Evolutionary conservation across 1,140 invertebrate species (phyloP).

Genomic region (Apolygus lucorum): DNA sequence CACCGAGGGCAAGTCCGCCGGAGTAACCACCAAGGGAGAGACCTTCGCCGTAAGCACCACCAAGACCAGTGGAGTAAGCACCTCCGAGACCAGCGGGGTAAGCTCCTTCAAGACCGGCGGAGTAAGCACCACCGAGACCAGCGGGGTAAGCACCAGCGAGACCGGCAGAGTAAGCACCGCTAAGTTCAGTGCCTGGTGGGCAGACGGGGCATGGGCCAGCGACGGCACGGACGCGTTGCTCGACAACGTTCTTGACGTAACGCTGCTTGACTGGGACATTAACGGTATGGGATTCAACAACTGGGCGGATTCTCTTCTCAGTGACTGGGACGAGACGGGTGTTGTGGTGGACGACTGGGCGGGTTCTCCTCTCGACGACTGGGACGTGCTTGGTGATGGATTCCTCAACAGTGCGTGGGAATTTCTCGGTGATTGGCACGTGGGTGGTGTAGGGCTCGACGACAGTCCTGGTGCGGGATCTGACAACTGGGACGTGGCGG

Average conservation of each 20-base stretch:
- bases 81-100: neutral
- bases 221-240: constrained; percentile 12
- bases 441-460: constrained; percentile 8
- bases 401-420: constrained; percentile 19
- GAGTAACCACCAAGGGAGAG: too few relatives aligned
- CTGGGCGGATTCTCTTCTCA: constrained; percentile 13
- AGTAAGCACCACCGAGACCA: neutral
- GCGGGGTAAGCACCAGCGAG: neutral
- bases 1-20: too few relatives aligned
- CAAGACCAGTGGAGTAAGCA: too few relatives aligned
- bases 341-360: constrained; percentile 4
- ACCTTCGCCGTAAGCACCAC: too few relatives aligned
- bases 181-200: neutral
- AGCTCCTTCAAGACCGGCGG: neutral
- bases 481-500: constrained; percentile 17
- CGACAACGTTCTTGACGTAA: constrained; percentile 25
- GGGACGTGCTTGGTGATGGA: constrained; percentile 12
- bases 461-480: constrained; percentile 2
- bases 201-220: constrained; percentile 1
- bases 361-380: neutral
- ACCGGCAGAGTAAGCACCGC: neutral
- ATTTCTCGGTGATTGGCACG: constrained; percentile 22
- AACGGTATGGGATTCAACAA: constrained; percentile 17
- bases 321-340: constrained; percentile 18
- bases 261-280: constrained; percentile 22